Evolutionary conservation across 53 echinoderm and acorn worm genomes (phyloP).

Genomic region (Henricia sp.): DNA sequence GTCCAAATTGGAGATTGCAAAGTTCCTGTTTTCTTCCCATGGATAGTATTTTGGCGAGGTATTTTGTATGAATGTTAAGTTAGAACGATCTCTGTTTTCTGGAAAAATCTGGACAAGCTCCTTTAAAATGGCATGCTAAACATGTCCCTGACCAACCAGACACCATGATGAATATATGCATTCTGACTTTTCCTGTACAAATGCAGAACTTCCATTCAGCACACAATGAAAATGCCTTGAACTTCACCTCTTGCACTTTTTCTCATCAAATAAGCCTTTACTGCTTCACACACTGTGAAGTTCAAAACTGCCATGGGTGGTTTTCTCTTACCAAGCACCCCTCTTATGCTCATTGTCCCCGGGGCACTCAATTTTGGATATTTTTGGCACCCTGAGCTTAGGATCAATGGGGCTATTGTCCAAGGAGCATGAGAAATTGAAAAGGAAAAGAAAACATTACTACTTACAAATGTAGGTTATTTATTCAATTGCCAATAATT

Average conservation of each 20-base stretch:
- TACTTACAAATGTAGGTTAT: background rate
- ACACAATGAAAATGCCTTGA: constrained; percentile 39
- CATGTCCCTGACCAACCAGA: background rate
- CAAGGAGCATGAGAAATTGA: too few species aligned
- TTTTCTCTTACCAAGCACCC: background rate
- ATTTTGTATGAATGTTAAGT: too few species aligned
- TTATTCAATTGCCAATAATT: constrained; percentile 1
- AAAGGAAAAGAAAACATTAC: background rate
- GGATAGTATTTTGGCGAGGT: too few species aligned
- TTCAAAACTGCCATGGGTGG: background rate
- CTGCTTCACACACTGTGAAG: background rate
- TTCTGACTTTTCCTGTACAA: background rate
- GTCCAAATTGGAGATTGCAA: too few species aligned
- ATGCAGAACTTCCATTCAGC: background rate
- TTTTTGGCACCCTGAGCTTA: too few species aligned
- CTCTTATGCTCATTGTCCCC: too few species aligned
- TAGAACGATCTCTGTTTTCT: too few species aligned
- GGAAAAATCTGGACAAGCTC: too few species aligned
- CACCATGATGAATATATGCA: constrained; percentile 44
- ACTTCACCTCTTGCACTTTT: constrained; percentile 45
- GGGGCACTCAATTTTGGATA: too few species aligned
- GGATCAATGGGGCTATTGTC: too few species aligned
- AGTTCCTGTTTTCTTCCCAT: too few species aligned
- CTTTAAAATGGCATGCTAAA: background rate
- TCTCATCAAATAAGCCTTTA: background rate